Evolutionary conservation across 2,797 vertebrate species (phyloP), one percentile per base, ranked within the genome.

Genomic region (Ctenopoma multispine): DNA sequence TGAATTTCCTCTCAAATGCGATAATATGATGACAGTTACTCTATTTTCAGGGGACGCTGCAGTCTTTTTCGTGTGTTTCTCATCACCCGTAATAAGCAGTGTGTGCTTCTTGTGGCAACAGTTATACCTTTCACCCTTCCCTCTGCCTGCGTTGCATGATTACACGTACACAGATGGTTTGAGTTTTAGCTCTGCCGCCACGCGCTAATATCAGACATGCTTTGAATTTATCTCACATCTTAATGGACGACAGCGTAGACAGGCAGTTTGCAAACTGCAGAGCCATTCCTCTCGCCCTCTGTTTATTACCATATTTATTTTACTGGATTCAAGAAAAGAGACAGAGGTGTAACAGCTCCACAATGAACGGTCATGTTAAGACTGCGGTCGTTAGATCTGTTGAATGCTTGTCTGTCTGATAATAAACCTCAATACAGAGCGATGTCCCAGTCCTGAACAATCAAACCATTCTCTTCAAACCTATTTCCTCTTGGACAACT

Each of bases 251-350:
- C 83, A 69, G 86, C 50, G 80, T 17, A 81, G 88, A 89, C 81
- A 74, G 82, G 75, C 77, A 65, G 77, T 72, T 84, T 76, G 77
- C 84, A 69, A 71, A 66, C 79, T 71, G 83, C 76, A 18, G 41
- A 64, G 40, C 65, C 58, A 27, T 78, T 86, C 70, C 67, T 88
- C 82, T 83, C 57, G 7, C 82, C 60, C 72, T 81, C 64, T 82
- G 86, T 93, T 90, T 92, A 89, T 92, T 84, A 79, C 73, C 15
- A 11, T 92, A 92, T 93, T 92, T 92, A 92, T 92, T 92, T 92
- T 87, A 90, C 81, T 88, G 72, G 83, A 87, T 87, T 79, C 17
- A 1, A 77, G 85, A 87, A 90, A 64, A 41, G 69, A 88, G 64
- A 72, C 70, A 54, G 69, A 72, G 53, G 58, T 69, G 31, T 40